phyloP scores from a whole-genome alignment of 2,888 invertebrate species.

The Lasiommata megera region DNA sequence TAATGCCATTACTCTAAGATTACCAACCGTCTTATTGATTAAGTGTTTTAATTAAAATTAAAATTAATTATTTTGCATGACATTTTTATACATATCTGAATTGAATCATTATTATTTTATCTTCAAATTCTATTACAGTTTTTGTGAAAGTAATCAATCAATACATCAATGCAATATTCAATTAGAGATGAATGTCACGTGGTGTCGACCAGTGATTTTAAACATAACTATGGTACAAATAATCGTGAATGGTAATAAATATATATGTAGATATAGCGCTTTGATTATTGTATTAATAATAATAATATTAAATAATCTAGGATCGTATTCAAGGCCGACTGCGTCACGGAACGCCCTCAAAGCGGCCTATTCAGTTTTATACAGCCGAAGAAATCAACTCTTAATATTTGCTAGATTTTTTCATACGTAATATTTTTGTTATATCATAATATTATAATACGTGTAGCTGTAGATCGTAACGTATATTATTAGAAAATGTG shows the following conservation, averaged over 20 bases:
- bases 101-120: constrained; percentile 16
- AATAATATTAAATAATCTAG: constrained; percentile 41
- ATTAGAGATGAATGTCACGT: not conserved
- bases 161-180: constrained; percentile 17
- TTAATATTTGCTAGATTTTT: constrained; percentile 53
- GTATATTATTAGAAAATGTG: constrained; percentile 31
- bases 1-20: constrained; percentile 43
- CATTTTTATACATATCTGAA: constrained; percentile 55
- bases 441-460: constrained; percentile 53
- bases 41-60: constrained; percentile 34
- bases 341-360: not conserved
- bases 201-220: constrained; percentile 28
- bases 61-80: constrained; percentile 35
- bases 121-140: constrained; percentile 8
- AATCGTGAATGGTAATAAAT: constrained; percentile 46
- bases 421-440: constrained; percentile 65
- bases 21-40: constrained; percentile 32
- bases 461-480: constrained; percentile 36
- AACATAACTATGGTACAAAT: constrained; percentile 62
- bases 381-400: constrained; percentile 20
- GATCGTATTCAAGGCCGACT: constrained; percentile 30
- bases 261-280: constrained; percentile 46
- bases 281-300: constrained; percentile 39
- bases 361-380: constrained; percentile 27
- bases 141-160: not conserved